Conservation (phyloP, 2,113 vertebrate genomes). For the Mirounga angustirostris region DNA sequence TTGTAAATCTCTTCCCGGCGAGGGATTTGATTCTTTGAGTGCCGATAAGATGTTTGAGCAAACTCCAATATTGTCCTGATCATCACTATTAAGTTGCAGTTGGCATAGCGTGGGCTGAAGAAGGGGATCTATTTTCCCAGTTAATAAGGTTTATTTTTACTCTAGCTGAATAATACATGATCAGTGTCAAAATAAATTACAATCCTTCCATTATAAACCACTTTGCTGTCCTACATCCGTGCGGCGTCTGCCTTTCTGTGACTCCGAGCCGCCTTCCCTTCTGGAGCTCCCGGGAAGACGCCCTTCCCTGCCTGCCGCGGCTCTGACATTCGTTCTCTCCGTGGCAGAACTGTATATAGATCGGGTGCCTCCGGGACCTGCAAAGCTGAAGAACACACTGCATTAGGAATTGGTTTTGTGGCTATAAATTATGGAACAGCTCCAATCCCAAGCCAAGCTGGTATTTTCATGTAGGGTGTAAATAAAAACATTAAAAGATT, state of each 20-base stretch:
- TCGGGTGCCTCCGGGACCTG: constrained; percentile 75
- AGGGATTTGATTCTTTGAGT: neutral
- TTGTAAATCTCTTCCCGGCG: neutral
- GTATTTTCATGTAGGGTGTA: constrained; percentile 58
- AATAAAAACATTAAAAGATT: constrained; percentile 79
- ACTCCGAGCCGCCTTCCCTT: constrained; percentile 65
- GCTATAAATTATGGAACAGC: constrained; percentile 81
- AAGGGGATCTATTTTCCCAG: constrained; percentile 84
- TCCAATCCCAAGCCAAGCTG: constrained; percentile 18
- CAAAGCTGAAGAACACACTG: constrained; percentile 54
- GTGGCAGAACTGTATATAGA: constrained; percentile 76
- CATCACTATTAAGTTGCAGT: neutral
- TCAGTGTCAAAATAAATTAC: constrained; percentile 85
- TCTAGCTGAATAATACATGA: constrained; percentile 84
- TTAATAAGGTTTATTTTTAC: constrained; percentile 88
- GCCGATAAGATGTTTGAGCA: neutral
- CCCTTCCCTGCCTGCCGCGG: constrained; percentile 57
- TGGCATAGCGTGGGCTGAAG: constrained; percentile 73
- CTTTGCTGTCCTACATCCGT: constrained; percentile 67
- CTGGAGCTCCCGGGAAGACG: constrained; percentile 63
- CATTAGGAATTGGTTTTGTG: constrained; percentile 46
- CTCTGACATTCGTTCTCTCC: constrained; percentile 72
- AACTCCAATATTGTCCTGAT: constrained; percentile 43
- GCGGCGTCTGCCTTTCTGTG: constrained; percentile 68
- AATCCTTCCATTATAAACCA: constrained; percentile 79